Evolutionary conservation across 2,888 invertebrate species (phyloP), one percentile per base, ranked within the genome.

Genomic region (Cosmia pyralina): DNA sequence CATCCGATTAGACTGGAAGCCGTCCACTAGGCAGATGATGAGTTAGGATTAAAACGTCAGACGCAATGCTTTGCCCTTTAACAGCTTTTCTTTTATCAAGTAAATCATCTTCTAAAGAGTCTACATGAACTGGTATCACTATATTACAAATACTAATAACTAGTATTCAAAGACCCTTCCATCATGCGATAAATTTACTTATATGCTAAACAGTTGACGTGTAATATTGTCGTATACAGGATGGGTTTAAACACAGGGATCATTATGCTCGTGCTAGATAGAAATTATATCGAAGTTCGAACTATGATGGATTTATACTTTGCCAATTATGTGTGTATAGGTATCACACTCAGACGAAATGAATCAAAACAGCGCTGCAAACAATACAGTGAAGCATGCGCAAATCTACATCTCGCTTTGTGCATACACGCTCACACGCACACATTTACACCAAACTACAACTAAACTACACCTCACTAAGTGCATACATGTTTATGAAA

Each of bases 121-220:
- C 22, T 46, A 8, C 0, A 22, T n/a, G 6, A 50, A 50, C 22
- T 57, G 41, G 34, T 44, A 22, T 60, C 13, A 10, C 34, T 15
- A 44, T 70, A n/a, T 13, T 48, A 75, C 22, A 19, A 53, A 48
- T 59, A 28, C 22, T 60, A 53, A 77, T 60, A 5, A 55, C 41
- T 10, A 48, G 52, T 19, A 19, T 10, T 60, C 10, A 44, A 34
- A 60, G 53, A 53, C 15, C 34, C 50, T 44, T 57, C 38, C 4
- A 69, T 48, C 28, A 59, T 52, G 17, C 13, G 17, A 59, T 19
- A 17, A 60, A 53, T 77, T 77, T n/a, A n/a, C n/a, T n/a, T 41
- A 59, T 75, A 77, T 60, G 69, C 69, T 59, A 77, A 77, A 15
- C 41, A 38, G 28, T 1, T n/a, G 38, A 77, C n/a, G 19, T 53